A percentile compares a stretch with the other conserved stretches of the same genome.
phyloP scores from a whole-genome alignment of 2,888 invertebrate species.

The Prosopocoilus inquinatus region DNA sequence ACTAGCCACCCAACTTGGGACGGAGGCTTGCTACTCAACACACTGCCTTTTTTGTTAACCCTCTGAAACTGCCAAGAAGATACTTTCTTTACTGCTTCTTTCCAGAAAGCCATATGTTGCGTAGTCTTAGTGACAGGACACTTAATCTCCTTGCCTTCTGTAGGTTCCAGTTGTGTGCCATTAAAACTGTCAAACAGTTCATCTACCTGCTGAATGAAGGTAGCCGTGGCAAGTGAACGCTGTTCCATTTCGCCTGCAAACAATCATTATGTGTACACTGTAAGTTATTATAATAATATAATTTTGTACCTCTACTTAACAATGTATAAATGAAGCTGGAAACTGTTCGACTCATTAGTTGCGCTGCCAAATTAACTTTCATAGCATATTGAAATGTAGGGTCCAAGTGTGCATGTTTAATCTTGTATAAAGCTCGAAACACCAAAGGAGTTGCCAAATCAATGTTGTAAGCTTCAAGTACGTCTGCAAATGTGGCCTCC shows the following conservation, averaged over 20 bases:
- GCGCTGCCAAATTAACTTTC: constrained; percentile 31
- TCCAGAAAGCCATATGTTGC: constrained; percentile 17
- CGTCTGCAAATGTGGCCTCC: background rate
- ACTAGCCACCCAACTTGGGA: no score
- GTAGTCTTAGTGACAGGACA: constrained; percentile 20
- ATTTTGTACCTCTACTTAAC: constrained; percentile 2
- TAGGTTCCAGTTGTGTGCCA: constrained; percentile 12
- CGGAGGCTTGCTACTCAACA: no score
- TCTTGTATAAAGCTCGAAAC: constrained; percentile 3
- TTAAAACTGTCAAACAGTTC: constrained; percentile 32
- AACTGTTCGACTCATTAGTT: constrained; percentile 21
- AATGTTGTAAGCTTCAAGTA: background rate
- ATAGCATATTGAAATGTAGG: constrained; percentile 27
- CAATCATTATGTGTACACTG: background rate
- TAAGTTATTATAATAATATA: background rate
- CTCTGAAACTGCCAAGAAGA: background rate
- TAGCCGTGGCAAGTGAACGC: constrained; percentile 23
- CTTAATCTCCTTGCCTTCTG: constrained; percentile 16
- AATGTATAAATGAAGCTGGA: background rate
- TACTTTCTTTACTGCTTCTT: constrained; percentile 19
- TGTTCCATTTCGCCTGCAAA: constrained; percentile 15
- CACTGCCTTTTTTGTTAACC: no score
- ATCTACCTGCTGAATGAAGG: constrained; percentile 26
- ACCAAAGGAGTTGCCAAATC: background rate
- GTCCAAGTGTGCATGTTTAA: constrained; percentile 20